phyloP scores from a whole-genome alignment of 2,888 invertebrate genomes.

The Dromius quadrimaculatus region DNA sequence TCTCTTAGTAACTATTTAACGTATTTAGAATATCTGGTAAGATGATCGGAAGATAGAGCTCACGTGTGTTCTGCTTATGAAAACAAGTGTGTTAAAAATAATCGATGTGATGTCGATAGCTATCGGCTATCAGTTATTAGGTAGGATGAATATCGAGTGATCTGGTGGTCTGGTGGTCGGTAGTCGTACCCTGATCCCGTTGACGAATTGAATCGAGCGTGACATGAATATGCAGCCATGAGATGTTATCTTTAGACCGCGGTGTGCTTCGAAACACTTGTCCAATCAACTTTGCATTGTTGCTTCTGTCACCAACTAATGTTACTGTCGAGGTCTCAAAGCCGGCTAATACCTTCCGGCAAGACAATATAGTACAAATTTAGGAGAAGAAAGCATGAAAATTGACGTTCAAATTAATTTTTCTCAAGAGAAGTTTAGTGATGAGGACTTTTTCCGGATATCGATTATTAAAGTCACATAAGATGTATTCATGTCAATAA shows the following conservation, averaged over 20 bases:
- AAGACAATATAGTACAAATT: constrained; percentile 2
- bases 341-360: no score
- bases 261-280: constrained; percentile 35
- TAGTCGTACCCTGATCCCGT: constrained; percentile 12
- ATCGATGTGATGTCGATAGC: constrained; percentile 1
- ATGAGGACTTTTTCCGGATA: no score
- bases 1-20: neutral
- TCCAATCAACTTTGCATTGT: constrained; percentile 31
- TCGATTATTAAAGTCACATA: no score
- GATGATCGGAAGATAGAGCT: neutral
- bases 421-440: no score
- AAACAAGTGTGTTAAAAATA: neutral
- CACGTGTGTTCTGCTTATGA: neutral
- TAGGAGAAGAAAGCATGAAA: no score
- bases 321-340: constrained; percentile 12
- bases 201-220: constrained; percentile 43
- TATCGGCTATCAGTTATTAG: constrained; percentile 18
- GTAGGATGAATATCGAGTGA: constrained; percentile 9
- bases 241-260: constrained; percentile 33
- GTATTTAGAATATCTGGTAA: neutral
- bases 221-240: constrained; percentile 45
- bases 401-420: no score
- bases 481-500: no score
- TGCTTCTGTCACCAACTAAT: constrained; percentile 9
- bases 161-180: neutral